Evolutionary conservation across 1,140 invertebrate genomes (phyloP), one percentile per base, ranked within the genome.

Genomic region (Palaemon carinicauda): DNA sequence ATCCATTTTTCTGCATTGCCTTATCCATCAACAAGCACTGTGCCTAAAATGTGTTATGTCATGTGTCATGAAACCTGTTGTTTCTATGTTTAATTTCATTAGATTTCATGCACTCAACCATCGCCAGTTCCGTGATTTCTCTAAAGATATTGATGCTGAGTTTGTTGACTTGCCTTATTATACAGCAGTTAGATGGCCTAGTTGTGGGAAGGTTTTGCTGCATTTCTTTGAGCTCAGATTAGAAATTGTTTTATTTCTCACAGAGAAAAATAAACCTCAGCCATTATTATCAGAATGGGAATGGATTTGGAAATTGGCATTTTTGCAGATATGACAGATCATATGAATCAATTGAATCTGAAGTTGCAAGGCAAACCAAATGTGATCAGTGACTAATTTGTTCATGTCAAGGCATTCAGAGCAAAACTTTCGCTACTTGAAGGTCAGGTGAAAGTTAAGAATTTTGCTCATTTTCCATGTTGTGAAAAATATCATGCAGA

Each of bases 241-340:
- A n/a, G 56, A 60, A 60, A 60, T 60, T 60, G 19, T 65, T 79
- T 79, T 79, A 79, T 79, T 79, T 79, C 77, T 79, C 41, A 79
- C 77, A 79, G 41, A 79, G 27, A 74, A 79, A 41, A 79, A 79
- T 41, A 31, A 31, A 41, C 77, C 41, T 60, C 56, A 60, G 21
- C 77, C 21, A 51, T 51, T 51, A 79, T 79, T 79, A 79, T 79
- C 77, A 79, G 77, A 79, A 41, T 79, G 77, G 69, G 77, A 79
- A 79, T 79, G 77, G 77, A 79, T 79, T 79, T 79, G 77, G 77
- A 79, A 79, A 79, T 79, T 41, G 77, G 77, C 77, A 19, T 74
- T 74, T n/a, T n/a, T n/a, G n/a, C n/a, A n/a, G n/a, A n/a, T n/a
- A n/a, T n/a, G n/a, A n/a, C n/a, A n/a, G n/a, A n/a, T n/a, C n/a